These are phyloP conservation scores for Anabas testudineus DNA, from an alignment of 2,797 vertebrate species.

Conservation along the genomic window DNA sequence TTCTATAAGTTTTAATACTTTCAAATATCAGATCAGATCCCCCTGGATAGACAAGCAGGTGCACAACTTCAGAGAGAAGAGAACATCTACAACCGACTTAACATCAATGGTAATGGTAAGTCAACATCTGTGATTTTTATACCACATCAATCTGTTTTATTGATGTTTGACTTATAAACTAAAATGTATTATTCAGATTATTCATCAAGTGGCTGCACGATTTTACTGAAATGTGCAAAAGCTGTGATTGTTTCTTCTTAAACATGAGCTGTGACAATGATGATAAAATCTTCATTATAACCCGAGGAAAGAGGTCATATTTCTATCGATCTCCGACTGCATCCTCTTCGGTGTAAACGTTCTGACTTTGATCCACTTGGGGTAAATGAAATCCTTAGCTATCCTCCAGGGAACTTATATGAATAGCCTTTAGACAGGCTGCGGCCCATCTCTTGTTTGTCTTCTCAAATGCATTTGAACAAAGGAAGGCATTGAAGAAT, in stretches of 20 bases:
- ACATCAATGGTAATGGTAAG: slow-evolving; percentile 68
- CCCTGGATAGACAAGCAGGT: slow-evolving; percentile 27
- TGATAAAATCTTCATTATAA: neutral
- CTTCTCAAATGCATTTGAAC: slow-evolving; percentile 7
- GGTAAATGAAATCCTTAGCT: slow-evolving; percentile 1
- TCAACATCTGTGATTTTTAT: slow-evolving; percentile 5
- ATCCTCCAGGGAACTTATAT: neutral
- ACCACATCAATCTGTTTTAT: neutral
- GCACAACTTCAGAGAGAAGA: slow-evolving; percentile 22
- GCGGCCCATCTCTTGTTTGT: neutral
- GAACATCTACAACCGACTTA: slow-evolving; percentile 26
- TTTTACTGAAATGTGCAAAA: neutral
- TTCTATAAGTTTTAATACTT: slow-evolving; percentile 15
- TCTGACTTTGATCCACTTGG: slow-evolving; percentile 17
- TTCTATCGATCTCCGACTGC: neutral
- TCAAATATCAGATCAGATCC: slow-evolving; percentile 40
- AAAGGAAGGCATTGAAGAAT: slow-evolving; percentile 12
- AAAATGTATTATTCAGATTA: neutral
- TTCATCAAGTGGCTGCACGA: neutral
- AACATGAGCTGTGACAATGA: neutral
- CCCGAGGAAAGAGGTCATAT: neutral
- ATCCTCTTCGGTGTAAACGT: slow-evolving; percentile 13
- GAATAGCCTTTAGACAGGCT: neutral
- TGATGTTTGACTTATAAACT: neutral
- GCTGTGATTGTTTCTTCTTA: neutral